Evolutionary conservation across 2,113 vertebrate genomes (phyloP).

Genomic region (Ploceus nigricollis): DNA sequence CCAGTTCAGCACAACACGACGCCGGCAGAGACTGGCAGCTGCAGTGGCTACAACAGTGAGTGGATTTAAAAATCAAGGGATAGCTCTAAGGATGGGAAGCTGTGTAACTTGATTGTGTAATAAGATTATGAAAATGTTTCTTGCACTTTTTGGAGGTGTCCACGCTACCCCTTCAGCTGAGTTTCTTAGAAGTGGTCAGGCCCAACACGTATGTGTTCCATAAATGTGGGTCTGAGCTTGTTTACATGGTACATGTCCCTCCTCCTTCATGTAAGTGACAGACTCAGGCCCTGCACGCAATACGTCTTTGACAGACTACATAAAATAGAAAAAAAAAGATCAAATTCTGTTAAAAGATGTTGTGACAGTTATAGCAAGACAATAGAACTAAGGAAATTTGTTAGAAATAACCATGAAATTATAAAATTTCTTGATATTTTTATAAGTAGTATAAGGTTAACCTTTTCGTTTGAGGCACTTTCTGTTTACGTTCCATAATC

Average conservation of each 20-base stretch:
- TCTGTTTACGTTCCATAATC: constrained; percentile 26
- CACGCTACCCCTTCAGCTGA: not conserved
- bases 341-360: not conserved
- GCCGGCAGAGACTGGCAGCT: constrained; percentile 81
- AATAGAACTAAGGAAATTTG: not conserved
- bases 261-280: not conserved
- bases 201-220: not conserved
- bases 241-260: not conserved
- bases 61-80: constrained; percentile 71
- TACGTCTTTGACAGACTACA: not conserved
- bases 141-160: constrained; percentile 10
- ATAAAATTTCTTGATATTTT: not conserved
- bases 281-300: not conserved
- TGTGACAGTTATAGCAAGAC: not conserved
- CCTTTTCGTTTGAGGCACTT: constrained; percentile 10
- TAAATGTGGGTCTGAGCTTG: not conserved
- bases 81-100: constrained; percentile 55
- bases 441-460: not conserved
- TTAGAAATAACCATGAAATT: not conserved
- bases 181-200: not conserved
- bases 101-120: not conserved
- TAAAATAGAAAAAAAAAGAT: not conserved
- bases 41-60: constrained; percentile 85
- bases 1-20: constrained; percentile 76
- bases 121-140: not conserved